Percentiles rank a stretch among this genome's conserved stretches.
Conservation (phyloP, 2,888 invertebrate genomes). For the Brachylomia viminalis region DNA sequence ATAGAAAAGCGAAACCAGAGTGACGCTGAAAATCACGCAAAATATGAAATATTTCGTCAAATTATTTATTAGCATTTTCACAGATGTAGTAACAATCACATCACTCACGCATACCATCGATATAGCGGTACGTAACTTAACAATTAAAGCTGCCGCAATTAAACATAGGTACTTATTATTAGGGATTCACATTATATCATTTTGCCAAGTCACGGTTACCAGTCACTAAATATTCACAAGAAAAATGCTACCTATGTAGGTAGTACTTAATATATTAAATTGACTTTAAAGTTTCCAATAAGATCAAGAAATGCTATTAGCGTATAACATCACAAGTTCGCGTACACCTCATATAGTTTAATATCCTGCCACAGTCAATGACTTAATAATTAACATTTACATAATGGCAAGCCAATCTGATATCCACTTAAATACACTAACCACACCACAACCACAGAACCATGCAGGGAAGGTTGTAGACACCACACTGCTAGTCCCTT, state of each 20-base stretch:
- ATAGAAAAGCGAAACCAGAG: conserved; percentile 3
- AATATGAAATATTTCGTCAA: background rate
- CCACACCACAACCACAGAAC: background rate
- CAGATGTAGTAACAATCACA: background rate
- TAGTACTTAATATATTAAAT: background rate
- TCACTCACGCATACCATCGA: background rate
- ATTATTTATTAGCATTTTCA: background rate
- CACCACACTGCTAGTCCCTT: background rate
- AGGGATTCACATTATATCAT: background rate
- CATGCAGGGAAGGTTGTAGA: background rate
- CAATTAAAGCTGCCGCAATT: background rate
- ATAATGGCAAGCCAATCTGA: background rate
- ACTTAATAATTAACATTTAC: too few relatives aligned
- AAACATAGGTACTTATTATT: background rate
- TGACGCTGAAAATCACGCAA: conserved; percentile 5
- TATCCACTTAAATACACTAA: background rate
- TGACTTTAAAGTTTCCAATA: background rate
- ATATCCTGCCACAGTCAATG: background rate
- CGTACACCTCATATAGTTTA: background rate
- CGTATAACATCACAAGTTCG: background rate
- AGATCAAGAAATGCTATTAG: background rate
- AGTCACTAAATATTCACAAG: background rate
- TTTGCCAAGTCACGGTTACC: background rate
- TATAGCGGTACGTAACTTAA: background rate
- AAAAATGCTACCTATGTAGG: background rate